Conservation (phyloP, 2,888 invertebrate genomes). For the Diogma glabrata region DNA sequence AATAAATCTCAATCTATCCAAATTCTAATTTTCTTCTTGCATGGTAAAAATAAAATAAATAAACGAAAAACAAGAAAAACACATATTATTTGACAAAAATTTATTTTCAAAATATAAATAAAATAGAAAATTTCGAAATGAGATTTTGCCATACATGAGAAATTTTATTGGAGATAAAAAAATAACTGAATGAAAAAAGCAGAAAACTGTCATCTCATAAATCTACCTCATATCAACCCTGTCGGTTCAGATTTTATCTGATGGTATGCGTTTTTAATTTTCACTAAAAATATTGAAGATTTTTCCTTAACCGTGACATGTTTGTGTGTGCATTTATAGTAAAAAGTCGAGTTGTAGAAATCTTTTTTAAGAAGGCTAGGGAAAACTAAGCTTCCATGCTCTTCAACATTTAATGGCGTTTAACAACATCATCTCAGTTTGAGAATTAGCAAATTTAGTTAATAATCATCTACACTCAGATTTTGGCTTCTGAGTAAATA, state of each 20-base stretch:
- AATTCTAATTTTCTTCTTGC: conserved; percentile 6
- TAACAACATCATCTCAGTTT: too few relatives aligned
- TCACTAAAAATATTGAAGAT: not conserved
- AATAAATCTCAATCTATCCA: conserved; percentile 8
- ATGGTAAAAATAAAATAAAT: not conserved
- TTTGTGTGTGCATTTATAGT: too few relatives aligned
- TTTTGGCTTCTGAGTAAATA: too few relatives aligned
- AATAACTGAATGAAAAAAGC: conserved; percentile 4
- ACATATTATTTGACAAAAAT: conserved; percentile 7
- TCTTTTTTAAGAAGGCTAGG: too few relatives aligned
- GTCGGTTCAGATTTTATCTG: conserved; percentile 13
- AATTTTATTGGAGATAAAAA: conserved; percentile 5
- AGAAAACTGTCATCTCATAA: conserved; percentile 11
- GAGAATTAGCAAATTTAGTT: too few relatives aligned
- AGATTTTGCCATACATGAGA: conserved; percentile 8
- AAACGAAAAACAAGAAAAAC: not conserved
- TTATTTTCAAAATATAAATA: conserved; percentile 7
- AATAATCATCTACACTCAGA: too few relatives aligned
- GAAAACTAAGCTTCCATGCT: too few relatives aligned
- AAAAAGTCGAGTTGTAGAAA: too few relatives aligned
- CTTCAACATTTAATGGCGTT: too few relatives aligned
- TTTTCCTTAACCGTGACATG: too few relatives aligned
- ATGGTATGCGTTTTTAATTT: conserved; percentile 1
- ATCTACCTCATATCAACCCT: conserved; percentile 15
- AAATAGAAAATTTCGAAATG: conserved; percentile 7